A percentile compares a stretch with the other conserved stretches of the same genome.
Evolutionary conservation across 2,888 invertebrate genomes (phyloP).

Genomic region (Entomobrya proxima): DNA sequence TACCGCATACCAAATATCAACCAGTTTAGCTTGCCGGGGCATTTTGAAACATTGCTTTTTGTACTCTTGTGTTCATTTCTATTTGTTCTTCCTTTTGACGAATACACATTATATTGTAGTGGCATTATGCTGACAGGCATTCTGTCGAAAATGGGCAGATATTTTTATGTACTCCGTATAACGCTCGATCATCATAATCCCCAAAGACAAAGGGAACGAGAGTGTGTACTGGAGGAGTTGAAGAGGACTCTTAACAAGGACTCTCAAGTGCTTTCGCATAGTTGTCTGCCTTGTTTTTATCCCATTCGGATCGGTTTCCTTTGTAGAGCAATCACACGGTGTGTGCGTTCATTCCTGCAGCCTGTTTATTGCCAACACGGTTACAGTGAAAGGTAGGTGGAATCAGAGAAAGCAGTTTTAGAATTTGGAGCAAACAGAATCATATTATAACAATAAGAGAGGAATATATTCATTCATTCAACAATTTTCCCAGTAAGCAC

Average conservation of each 20-base stretch:
- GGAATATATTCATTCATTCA: neutral
- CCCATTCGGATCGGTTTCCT: neutral
- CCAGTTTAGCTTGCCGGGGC: neutral
- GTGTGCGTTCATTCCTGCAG: no score
- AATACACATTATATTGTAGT: no score
- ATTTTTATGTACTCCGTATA: neutral
- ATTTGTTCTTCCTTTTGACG: neutral
- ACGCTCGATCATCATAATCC: slow-evolving; percentile 8
- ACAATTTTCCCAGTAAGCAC: neutral
- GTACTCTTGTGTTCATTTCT: neutral
- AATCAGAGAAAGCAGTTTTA: neutral
- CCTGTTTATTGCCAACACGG: no score
- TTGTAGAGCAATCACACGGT: neutral
- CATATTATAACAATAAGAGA: neutral
- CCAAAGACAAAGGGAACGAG: neutral
- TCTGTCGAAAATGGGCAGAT: neutral
- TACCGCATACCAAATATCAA: no score
- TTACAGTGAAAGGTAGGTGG: no score
- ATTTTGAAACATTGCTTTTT: neutral
- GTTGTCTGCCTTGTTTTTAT: slow-evolving; percentile 8
- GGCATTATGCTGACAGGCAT: neutral
- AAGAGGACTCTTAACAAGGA: slow-evolving; percentile 22
- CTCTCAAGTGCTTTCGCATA: slow-evolving; percentile 7
- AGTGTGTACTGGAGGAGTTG: neutral
- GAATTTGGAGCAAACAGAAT: neutral